phyloP scores from a whole-genome alignment of 2,888 invertebrate genomes.

The Crepidodera aurea region DNA sequence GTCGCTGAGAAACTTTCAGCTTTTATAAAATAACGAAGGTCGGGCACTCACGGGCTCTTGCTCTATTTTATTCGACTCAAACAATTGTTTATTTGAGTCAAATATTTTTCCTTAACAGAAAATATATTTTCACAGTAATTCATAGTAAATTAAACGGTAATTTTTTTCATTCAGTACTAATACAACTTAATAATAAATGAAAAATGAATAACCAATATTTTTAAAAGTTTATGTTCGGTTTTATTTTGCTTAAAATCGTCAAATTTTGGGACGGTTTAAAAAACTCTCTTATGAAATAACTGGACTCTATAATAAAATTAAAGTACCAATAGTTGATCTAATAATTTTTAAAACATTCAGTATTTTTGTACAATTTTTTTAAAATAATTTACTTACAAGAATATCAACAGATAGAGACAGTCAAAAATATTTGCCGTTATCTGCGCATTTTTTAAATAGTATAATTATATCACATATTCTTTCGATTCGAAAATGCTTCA shows the following conservation, averaged over 20 bases:
- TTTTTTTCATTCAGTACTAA: background rate
- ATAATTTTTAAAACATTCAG: slow-evolving; percentile 35
- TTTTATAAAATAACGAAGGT: too few species aligned
- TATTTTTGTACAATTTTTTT: slow-evolving; percentile 41
- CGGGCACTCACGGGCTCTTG: too few species aligned
- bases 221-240: background rate
- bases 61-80: too few species aligned
- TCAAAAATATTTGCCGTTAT: slow-evolving; percentile 43
- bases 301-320: slow-evolving; percentile 22
- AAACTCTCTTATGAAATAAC: slow-evolving; percentile 18
- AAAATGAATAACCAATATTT: background rate
- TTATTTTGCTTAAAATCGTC: background rate
- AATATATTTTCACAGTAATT: too few species aligned
- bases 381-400: slow-evolving; percentile 39
- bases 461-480: slow-evolving; percentile 49
- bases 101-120: too few species aligned
- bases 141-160: too few species aligned
- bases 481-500: slow-evolving; percentile 46
- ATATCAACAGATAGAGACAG: slow-evolving; percentile 42
- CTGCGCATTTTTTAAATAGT: slow-evolving; percentile 44
- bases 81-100: too few species aligned
- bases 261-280: slow-evolving; percentile 1
- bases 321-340: slow-evolving; percentile 25
- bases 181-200: background rate
- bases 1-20: too few species aligned